Evolutionary conservation across 2,888 invertebrate genomes (phyloP), one percentile per base, ranked within the genome.

Genomic region (Trichogramma evanescens): DNA sequence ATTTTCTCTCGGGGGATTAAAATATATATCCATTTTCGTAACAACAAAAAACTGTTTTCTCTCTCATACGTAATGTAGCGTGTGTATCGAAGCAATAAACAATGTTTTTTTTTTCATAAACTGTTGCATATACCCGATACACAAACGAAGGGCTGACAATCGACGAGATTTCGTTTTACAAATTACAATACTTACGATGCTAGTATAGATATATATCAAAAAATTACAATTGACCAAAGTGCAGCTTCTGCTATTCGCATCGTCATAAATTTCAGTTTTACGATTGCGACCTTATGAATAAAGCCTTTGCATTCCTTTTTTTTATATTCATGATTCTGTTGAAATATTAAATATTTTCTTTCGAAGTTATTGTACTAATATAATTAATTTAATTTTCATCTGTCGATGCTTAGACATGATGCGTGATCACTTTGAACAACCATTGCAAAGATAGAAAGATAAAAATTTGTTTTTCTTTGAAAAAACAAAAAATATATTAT

Each of bases 221-320:
- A 70, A 75, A 72, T 74, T 70, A 73, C 75, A 75, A 76, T 76
- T 76, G 74, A 76, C 75, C 72, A 72, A 75, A 73, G 70, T 73
- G 69, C 66, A 65, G 66, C 26, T 26, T 26, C 26, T 54, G 53
- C 54, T 49, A 48, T 44, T 58, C 44, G 41, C 45, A 54, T 53
- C 38, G 45, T 60, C 40, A 50, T 50, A 39, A 51, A 53, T 57
- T 50, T 57, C 54, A 63, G 59, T 59, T 43, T 58, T 58, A 62
- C 10, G 10, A 50, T 26, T 46, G 10, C 46, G 55, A 13, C 10
- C 48, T 54, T 48, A 8, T 38, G 50, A 54, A 49, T 50, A 50
- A 43, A 50, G 39, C 54, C 48, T 40, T 56, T 46, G 51, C 50
- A 50, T 41, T 41, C 41, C 39, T 58, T 52, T n/a, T 66, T 69